phyloP scores from a whole-genome alignment of 2,888 invertebrate species.

The Falcaria lacertinaria region DNA sequence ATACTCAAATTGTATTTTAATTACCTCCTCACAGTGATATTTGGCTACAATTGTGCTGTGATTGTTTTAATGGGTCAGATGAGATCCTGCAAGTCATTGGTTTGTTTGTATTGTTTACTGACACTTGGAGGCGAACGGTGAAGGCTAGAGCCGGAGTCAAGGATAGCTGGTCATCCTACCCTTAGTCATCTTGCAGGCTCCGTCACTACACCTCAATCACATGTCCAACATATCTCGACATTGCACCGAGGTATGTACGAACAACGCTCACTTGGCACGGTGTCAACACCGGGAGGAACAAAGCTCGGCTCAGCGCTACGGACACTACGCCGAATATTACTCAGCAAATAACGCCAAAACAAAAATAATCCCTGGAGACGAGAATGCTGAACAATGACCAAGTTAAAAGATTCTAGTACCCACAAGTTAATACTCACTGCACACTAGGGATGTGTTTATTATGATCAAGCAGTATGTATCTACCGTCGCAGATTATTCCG shows the following conservation, averaged over 20 bases:
- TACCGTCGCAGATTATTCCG: constrained; percentile 12
- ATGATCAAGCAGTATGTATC: constrained; percentile 11
- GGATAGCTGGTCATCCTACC: background rate
- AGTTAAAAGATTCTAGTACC: background rate
- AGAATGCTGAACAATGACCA: constrained; percentile 15
- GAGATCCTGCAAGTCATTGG: background rate
- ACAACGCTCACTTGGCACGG: constrained; percentile 23
- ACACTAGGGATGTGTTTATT: constrained; percentile 8
- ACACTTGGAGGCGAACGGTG: background rate
- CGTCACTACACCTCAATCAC: background rate
- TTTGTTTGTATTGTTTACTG: background rate
- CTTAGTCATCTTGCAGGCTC: background rate
- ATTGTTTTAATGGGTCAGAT: background rate
- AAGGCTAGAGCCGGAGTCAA: constrained; percentile 1
- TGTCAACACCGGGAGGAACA: constrained; percentile 23
- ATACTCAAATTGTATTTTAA: background rate
- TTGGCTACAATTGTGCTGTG: no score
- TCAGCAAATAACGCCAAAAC: constrained; percentile 42
- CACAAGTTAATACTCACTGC: constrained; percentile 15
- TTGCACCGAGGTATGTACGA: constrained; percentile 3
- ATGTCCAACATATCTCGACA: no score
- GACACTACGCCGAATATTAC: constrained; percentile 32
- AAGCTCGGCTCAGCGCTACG: constrained; percentile 11
- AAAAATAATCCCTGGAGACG: constrained; percentile 32
- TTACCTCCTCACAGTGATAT: background rate